phyloP scores from a whole-genome alignment of 2,888 invertebrate genomes.

The Melieria omissa region DNA sequence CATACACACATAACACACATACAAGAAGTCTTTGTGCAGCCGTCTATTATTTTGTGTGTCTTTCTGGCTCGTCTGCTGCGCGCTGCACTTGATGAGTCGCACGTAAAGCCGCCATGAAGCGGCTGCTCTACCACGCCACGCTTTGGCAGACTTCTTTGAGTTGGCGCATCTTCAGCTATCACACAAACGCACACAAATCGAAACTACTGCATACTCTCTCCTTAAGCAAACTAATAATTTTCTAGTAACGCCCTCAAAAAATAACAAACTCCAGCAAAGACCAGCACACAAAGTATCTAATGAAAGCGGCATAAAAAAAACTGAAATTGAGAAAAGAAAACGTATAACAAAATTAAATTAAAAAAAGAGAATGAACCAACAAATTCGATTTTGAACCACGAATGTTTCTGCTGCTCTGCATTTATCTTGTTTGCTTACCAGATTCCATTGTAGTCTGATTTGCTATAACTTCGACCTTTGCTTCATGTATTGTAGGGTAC shows the following conservation, averaged over 20 bases:
- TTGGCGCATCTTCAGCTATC: not conserved
- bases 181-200: slow-evolving; percentile 9
- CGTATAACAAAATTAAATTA: too few species aligned
- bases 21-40: too few species aligned
- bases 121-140: not conserved
- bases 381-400: too few species aligned
- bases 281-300: too few species aligned
- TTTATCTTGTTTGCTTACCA: too few species aligned
- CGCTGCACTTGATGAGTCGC: not conserved
- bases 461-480: too few species aligned
- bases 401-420: too few species aligned
- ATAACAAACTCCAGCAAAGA: slow-evolving; percentile 23
- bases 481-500: too few species aligned
- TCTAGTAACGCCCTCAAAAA: slow-evolving; percentile 56
- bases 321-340: too few species aligned
- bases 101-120: not conserved
- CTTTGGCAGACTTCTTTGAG: slow-evolving; percentile 4
- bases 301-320: too few species aligned
- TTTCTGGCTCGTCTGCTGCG: slow-evolving; percentile 9
- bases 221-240: slow-evolving; percentile 59
- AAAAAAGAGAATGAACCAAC: too few species aligned
- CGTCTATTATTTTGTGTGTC: not conserved
- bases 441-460: too few species aligned
- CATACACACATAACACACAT: not conserved
- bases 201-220: slow-evolving; percentile 43